Percentiles rank a stretch among this genome's conserved stretches.
Evolutionary conservation across 2,888 invertebrate species (phyloP).

Genomic region (Formica aserva): DNA sequence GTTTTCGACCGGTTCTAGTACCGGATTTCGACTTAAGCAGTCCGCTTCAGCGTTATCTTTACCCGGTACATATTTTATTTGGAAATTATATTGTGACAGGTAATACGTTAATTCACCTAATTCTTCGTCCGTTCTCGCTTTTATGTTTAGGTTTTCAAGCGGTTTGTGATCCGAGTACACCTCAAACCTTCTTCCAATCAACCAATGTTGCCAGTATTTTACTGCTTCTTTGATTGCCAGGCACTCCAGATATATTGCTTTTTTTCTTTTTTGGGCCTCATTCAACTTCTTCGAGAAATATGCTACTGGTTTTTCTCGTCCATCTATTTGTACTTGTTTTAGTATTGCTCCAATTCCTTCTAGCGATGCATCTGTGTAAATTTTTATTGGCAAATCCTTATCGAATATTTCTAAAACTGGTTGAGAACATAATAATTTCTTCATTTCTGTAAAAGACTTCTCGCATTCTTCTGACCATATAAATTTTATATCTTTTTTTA

Average conservation of each 20-base stretch:
- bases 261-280: neutral
- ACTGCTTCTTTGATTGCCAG: conserved; percentile 12
- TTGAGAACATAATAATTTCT: conserved; percentile 5
- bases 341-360: neutral
- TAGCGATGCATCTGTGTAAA: neutral
- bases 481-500: too few relatives aligned
- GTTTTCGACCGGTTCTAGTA: too few relatives aligned
- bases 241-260: neutral
- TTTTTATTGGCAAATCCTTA: neutral
- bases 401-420: conserved; percentile 27
- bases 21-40: too few relatives aligned
- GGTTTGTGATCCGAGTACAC: conserved; percentile 62
- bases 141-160: conserved; percentile 66
- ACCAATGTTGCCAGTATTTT: conserved; percentile 45
- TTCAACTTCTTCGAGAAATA: too few relatives aligned
- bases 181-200: conserved; percentile 33
- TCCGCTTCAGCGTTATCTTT: too few relatives aligned
- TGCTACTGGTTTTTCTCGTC: too few relatives aligned
- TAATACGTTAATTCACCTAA: conserved; percentile 71
- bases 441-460: conserved; percentile 26
- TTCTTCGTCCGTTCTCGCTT: conserved; percentile 71
- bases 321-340: neutral
- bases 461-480: conserved; percentile 3
- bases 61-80: too few relatives aligned
- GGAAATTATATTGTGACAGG: too few relatives aligned